These are phyloP conservation scores for Hapalemur alaotrensis DNA, from an alignment of 2,797 vertebrate genomes.

Conservation along the genomic window DNA sequence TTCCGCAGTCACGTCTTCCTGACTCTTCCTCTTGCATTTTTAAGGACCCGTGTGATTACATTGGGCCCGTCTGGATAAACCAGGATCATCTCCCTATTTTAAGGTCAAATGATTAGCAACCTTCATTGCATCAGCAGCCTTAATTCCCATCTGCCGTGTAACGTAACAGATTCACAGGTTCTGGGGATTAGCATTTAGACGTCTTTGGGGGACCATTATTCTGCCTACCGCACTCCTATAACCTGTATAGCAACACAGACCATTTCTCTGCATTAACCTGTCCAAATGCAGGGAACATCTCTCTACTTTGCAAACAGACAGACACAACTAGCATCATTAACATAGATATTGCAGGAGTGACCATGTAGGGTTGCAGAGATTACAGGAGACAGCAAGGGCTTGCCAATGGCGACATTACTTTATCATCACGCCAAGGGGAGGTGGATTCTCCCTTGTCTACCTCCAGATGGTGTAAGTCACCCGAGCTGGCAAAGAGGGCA, in stretches of 20 bases:
- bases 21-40: background rate
- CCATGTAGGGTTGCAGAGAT: background rate
- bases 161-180: background rate
- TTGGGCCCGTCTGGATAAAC: background rate
- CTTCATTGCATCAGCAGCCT: background rate
- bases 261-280: background rate
- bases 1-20: rapidly evolving
- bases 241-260: background rate
- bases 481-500: background rate
- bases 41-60: background rate
- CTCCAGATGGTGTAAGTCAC: rapidly evolving
- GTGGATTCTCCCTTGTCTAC: background rate
- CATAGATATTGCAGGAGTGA: background rate
- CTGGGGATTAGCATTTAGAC: background rate
- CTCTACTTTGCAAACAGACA: background rate
- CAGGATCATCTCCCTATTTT: background rate
- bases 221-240: background rate
- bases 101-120: background rate
- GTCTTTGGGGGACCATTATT: too few species aligned
- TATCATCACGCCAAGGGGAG: background rate
- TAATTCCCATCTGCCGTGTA: background rate
- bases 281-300: background rate
- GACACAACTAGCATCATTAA: background rate
- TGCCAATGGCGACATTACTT: rapidly evolving
- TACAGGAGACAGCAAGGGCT: background rate